These are phyloP conservation scores for Palloptera scutellata DNA, from an alignment of 2,888 invertebrate species.

Conservation along the genomic window DNA sequence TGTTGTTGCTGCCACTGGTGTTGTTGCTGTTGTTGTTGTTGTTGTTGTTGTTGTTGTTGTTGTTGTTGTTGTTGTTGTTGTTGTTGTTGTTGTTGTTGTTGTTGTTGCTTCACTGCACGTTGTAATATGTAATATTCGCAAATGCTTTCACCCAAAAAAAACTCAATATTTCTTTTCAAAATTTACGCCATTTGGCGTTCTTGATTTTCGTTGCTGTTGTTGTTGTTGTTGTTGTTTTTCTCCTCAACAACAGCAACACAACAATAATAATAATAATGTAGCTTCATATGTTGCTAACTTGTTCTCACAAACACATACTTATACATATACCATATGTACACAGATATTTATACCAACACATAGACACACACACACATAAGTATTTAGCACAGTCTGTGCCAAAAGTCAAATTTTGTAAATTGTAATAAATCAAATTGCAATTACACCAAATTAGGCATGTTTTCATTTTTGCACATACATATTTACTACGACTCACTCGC, in stretches of 20 bases:
- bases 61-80: conserved; percentile 42
- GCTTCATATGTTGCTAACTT: too few relatives aligned
- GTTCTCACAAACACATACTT: background rate
- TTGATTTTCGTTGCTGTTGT: conserved; percentile 13
- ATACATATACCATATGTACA: background rate
- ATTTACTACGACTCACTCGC: background rate
- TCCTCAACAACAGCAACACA: conserved; percentile 5
- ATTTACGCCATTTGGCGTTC: conserved; percentile 37
- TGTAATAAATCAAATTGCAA: conserved; percentile 63
- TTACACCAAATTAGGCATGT: conserved; percentile 63
- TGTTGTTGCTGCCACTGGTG: background rate
- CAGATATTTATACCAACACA: too few relatives aligned
- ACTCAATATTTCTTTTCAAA: conserved; percentile 37
- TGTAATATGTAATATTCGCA: background rate
- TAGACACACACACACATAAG: background rate
- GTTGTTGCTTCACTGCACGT: conserved; percentile 11
- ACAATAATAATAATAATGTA: background rate
- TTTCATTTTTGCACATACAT: conserved; percentile 49
- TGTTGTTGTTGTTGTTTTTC: conserved; percentile 2
- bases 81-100: conserved; percentile 18
- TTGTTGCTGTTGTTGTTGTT: conserved; percentile 21
- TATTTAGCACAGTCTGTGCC: conserved; percentile 42
- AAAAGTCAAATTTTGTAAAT: conserved; percentile 60
- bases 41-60: conserved; percentile 19
- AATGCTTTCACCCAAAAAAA: conserved; percentile 2